Evolutionary conservation across 2,888 invertebrate species (phyloP).

Genomic region (Philhelius pedissequus): DNA sequence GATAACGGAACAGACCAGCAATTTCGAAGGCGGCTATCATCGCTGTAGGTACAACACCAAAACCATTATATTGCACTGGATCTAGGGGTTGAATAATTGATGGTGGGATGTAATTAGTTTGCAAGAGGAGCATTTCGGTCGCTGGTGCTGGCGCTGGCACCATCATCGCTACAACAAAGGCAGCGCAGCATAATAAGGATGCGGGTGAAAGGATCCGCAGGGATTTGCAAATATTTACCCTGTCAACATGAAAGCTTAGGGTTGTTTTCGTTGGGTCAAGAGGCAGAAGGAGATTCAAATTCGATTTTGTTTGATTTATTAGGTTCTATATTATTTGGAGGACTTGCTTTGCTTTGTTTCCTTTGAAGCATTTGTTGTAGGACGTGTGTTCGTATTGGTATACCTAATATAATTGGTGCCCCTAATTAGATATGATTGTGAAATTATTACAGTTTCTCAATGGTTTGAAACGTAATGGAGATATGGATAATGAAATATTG

Average conservation of each 20-base stretch:
- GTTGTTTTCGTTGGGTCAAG: neutral
- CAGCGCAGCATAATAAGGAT: neutral
- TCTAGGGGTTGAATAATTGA: constrained; percentile 52
- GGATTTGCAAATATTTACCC: constrained; percentile 42
- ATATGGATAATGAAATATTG: constrained; percentile 21
- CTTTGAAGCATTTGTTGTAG: neutral
- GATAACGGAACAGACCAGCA: neutral
- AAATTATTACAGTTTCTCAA: constrained; percentile 17
- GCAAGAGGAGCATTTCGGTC: neutral
- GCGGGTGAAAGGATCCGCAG: constrained; percentile 1
- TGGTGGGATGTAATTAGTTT: constrained; percentile 54
- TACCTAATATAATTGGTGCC: neutral
- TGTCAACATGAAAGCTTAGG: constrained; percentile 24
- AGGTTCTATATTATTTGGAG: constrained; percentile 4
- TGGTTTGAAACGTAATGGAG: constrained; percentile 4
- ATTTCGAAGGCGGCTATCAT: neutral
- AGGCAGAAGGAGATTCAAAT: neutral
- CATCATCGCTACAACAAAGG: neutral
- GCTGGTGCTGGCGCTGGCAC: neutral
- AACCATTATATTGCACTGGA: constrained; percentile 14
- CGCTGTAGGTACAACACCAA: neutral
- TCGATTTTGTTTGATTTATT: constrained; percentile 36
- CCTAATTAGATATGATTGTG: constrained; percentile 40
- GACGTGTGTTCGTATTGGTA: neutral
- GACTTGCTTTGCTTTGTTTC: constrained; percentile 31